Evolutionary conservation across 2,797 vertebrate species (phyloP), one percentile per base, ranked within the genome.

Genomic region (Coracias cyanogaster): DNA sequence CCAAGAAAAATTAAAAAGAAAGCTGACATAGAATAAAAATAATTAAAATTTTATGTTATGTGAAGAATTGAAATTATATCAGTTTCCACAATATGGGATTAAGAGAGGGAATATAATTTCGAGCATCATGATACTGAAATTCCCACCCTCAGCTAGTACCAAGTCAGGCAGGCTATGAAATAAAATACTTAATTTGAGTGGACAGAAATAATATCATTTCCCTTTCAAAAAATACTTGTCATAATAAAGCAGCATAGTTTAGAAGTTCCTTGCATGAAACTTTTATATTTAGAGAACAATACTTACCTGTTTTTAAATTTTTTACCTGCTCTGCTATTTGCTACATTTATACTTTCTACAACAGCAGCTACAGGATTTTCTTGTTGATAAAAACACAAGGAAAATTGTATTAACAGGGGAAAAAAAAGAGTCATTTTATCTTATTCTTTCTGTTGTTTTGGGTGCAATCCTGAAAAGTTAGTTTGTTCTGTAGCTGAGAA

Each of bases 11-110:
- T 41, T 80, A 61, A 83, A 91, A 94, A 45, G 33, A 90, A 77
- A 95, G 21, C 21, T 46, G 17, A 83, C 29, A 62, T 69, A 70
- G 4, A 54, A 77, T 74, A 57, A 74, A 90, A 86, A 65, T 29
- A 52, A 35, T 16, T 17, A 55, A 70, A 73, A 10, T 1, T 1
- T 9, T 33, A 22, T 25, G 2, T 33, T 70, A 37, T 2, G 0
- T 37, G 41, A 86, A 72, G 28, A 78, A 74, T 64, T 61, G 43
- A 58, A 45, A 37, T 61, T 12, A 3, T 19, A 49, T 58, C 8
- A 10, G 12, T 72, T 90, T 86, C n/a, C n/a, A 72, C 9, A 29
- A 31, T 46, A 29, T 54, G 17, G 10, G 31, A 43, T 7, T 3
- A 69, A 60, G 24, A 62, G 14, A 51, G 0, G 1, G 37, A 66